Percentiles rank a stretch among this genome's conserved stretches.
Conservation (phyloP, 2,888 invertebrate species). For the Apamea monoglypha region DNA sequence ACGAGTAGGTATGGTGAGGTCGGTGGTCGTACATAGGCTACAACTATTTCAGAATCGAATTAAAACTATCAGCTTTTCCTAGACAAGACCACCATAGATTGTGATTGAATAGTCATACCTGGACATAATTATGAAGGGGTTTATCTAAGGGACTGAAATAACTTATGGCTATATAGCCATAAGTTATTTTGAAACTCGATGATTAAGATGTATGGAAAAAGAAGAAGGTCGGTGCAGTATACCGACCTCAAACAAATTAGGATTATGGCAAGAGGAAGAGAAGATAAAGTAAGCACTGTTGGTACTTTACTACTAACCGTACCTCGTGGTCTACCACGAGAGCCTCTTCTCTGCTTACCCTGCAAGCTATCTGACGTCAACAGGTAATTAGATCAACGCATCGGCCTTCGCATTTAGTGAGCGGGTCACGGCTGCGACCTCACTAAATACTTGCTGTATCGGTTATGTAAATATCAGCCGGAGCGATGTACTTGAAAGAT, state of each 20-base stretch:
- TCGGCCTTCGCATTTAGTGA: constrained; percentile 42
- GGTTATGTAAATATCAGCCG: constrained; percentile 15
- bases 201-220: not conserved
- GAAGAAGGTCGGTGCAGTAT: too few relatives aligned
- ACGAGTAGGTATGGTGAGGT: too few relatives aligned
- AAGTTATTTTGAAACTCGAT: too few relatives aligned
- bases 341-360: not conserved
- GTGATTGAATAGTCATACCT: not conserved
- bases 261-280: too few relatives aligned
- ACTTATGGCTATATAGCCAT: too few relatives aligned
- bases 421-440: constrained; percentile 53
- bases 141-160: not conserved
- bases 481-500: constrained; percentile 9
- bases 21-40: not conserved
- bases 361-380: constrained; percentile 1
- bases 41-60: not conserved
- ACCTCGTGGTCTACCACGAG: not conserved
- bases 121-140: not conserved
- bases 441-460: constrained; percentile 5
- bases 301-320: not conserved
- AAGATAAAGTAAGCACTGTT: too few relatives aligned
- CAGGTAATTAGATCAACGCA: constrained; percentile 48
- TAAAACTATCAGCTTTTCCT: not conserved
- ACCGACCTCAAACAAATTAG: not conserved
- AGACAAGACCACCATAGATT: not conserved